Evolutionary conservation across 2,113 vertebrate species (phyloP).

Genomic region (Pachycephala philippinensis): DNA sequence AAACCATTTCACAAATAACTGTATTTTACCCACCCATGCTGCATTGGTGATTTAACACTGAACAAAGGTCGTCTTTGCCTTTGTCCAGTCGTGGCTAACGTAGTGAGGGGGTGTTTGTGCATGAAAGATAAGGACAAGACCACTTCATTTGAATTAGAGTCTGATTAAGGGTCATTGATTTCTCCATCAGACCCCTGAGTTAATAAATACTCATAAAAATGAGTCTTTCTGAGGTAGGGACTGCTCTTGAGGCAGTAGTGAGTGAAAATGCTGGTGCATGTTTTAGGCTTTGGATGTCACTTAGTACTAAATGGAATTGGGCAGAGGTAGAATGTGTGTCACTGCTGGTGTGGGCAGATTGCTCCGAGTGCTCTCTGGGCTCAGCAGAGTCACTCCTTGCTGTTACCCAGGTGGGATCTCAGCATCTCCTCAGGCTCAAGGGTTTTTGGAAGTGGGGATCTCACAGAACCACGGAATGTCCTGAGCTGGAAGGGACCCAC

Average conservation of each 20-base stretch:
- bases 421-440: not conserved
- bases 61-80: not conserved
- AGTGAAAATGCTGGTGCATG: not conserved
- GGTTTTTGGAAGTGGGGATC: not conserved
- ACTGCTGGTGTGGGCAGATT: not conserved
- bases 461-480: rapidly evolving
- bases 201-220: not conserved
- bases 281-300: not conserved
- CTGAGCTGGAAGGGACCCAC: not conserved
- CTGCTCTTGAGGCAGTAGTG: not conserved
- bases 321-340: not conserved
- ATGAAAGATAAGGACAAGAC: not conserved
- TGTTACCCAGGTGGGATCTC: not conserved
- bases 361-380: not conserved
- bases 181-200: not conserved
- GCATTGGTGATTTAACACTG: rapidly evolving
- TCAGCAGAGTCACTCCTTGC: not conserved
- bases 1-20: not conserved
- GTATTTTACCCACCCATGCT: rapidly evolving
- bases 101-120: not conserved
- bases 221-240: not conserved
- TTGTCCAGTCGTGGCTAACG: rapidly evolving
- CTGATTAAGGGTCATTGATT: not conserved
- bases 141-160: not conserved
- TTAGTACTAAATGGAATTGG: not conserved